These are phyloP conservation scores for Sipha flava DNA, from an alignment of 1,140 invertebrate species.

Conservation along the genomic window DNA sequence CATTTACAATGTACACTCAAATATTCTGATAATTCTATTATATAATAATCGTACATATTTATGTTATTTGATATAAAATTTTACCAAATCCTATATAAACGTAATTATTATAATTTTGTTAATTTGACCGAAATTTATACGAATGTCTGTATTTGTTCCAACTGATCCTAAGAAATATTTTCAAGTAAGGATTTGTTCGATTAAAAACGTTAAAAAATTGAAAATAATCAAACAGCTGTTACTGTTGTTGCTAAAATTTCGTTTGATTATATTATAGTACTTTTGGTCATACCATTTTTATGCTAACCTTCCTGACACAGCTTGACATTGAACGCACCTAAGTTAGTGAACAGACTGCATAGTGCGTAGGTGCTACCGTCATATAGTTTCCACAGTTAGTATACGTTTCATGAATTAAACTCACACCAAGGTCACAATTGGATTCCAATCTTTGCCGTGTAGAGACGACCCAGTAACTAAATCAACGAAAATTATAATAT, in stretches of 20 bases:
- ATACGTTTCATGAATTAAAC: neutral
- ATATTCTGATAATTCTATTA: no score
- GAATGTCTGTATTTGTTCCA: no score
- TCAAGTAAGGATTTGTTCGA: no score
- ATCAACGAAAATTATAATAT: neutral
- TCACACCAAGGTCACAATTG: neutral
- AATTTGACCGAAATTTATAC: no score
- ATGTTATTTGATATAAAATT: no score
- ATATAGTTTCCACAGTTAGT: neutral
- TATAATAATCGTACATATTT: no score
- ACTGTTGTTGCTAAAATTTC: neutral
- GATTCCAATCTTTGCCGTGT: neutral
- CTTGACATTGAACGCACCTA: conserved; percentile 1
- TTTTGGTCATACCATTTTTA: neutral
- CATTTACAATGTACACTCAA: no score
- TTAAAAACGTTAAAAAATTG: no score
- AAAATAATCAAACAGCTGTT: neutral
- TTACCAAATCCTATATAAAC: no score
- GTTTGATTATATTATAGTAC: neutral
- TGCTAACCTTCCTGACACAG: neutral
- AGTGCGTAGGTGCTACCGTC: neutral
- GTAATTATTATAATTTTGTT: no score
- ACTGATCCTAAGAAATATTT: no score
- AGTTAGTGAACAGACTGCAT: neutral
- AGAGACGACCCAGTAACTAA: neutral